These are phyloP conservation scores for Anthoscopus minutus DNA, from an alignment of 2,113 vertebrate genomes.

Conservation along the genomic window DNA sequence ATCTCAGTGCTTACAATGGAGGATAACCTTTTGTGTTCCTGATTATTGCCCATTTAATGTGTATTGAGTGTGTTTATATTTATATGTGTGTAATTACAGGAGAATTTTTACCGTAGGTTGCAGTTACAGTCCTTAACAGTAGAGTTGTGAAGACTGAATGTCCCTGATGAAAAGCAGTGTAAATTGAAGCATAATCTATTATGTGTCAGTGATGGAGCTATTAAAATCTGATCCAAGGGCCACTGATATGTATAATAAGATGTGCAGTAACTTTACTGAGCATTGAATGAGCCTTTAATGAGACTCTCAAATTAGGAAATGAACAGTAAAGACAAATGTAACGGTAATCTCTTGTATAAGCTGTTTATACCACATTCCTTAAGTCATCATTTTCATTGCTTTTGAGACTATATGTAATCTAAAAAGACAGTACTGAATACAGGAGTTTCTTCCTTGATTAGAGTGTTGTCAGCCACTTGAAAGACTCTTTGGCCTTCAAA, in stretches of 20 bases:
- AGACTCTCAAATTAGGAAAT: constrained; percentile 10
- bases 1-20: background rate
- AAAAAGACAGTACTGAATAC: background rate
- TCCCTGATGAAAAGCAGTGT: background rate
- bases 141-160: background rate
- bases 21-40: background rate
- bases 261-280: background rate
- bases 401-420: constrained; percentile 6
- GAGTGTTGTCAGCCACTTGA: constrained; percentile 34
- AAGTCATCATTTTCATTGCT: constrained; percentile 49
- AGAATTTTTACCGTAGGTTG: background rate
- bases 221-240: background rate
- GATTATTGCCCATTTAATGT: background rate
- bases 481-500: constrained; percentile 29
- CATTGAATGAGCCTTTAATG: background rate
- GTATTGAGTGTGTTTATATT: background rate
- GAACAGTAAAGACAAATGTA: constrained; percentile 23
- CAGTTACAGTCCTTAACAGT: background rate
- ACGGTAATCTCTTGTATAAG: constrained; percentile 51
- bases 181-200: background rate
- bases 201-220: background rate
- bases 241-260: background rate
- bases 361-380: constrained; percentile 51
- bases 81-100: background rate
- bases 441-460: background rate